These are phyloP conservation scores for Crocidura indochinensis DNA, from an alignment of 2,797 vertebrate genomes.

Conservation along the genomic window DNA sequence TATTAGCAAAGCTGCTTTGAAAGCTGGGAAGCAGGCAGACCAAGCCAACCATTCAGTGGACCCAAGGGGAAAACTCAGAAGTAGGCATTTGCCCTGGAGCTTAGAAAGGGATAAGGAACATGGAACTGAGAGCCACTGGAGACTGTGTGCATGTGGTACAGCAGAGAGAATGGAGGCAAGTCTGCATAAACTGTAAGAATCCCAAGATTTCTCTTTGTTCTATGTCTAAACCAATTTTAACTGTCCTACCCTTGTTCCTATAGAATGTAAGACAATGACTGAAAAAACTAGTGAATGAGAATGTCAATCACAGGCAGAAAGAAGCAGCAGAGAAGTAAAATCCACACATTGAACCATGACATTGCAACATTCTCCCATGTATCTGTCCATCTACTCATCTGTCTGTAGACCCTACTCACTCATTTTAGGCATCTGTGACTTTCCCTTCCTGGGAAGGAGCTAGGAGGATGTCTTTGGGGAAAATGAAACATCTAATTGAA, in stretches of 20 bases:
- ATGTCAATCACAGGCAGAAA: not conserved
- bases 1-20: not conserved
- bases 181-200: not conserved
- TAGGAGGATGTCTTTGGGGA: not conserved
- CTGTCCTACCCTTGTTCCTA: not conserved
- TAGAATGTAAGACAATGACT: not conserved
- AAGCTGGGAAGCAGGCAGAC: not conserved
- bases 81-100: not conserved
- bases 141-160: not conserved
- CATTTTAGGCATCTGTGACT: not conserved
- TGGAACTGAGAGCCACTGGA: not conserved
- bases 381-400: no score
- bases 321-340: not conserved
- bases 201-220: no score
- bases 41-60: not conserved
- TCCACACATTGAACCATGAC: no score
- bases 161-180: not conserved
- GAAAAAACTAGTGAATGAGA: not conserved
- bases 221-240: no score
- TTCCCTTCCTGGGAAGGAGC: not conserved
- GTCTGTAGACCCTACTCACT: not conserved
- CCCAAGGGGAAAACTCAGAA: not conserved
- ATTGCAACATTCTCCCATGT: accelerated
- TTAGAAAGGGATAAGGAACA: not conserved
- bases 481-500: slow-evolving; percentile 5